Conservation (phyloP, 1,140 invertebrate genomes). For the Panulirus ornatus region DNA sequence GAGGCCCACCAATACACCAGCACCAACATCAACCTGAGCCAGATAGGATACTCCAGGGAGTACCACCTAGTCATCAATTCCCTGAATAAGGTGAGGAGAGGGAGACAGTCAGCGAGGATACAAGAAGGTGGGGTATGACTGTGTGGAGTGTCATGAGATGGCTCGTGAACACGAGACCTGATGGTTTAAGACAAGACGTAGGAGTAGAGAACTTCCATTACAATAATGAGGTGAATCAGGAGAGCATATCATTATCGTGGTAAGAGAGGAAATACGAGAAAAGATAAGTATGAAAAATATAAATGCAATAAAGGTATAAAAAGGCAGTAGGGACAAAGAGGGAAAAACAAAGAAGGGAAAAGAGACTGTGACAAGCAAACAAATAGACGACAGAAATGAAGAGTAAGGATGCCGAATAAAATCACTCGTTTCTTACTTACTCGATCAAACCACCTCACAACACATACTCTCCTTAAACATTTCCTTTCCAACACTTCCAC, state of each 20-base stretch:
- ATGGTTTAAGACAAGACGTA: too few relatives aligned
- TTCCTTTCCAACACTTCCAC: too few relatives aligned
- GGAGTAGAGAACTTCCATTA: too few relatives aligned
- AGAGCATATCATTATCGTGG: too few relatives aligned
- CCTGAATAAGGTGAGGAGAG: conserved; percentile 15
- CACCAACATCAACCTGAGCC: conserved; percentile 47
- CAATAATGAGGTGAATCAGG: too few relatives aligned
- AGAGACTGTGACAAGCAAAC: background rate
- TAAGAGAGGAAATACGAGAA: background rate
- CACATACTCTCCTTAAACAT: too few relatives aligned
- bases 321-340: background rate
- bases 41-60: conserved; percentile 13
- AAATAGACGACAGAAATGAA: background rate
- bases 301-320: background rate
- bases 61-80: conserved; percentile 32
- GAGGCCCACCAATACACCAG: conserved; percentile 44
- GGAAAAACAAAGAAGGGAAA: background rate
- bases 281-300: background rate
- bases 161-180: too few relatives aligned
- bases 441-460: too few relatives aligned
- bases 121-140: too few relatives aligned
- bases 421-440: too few relatives aligned
- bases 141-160: too few relatives aligned
- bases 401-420: too few relatives aligned
- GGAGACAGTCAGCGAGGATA: background rate